Evolutionary conservation across 2,113 vertebrate species (phyloP).

Genomic region (Psittacula cyanocephala): DNA sequence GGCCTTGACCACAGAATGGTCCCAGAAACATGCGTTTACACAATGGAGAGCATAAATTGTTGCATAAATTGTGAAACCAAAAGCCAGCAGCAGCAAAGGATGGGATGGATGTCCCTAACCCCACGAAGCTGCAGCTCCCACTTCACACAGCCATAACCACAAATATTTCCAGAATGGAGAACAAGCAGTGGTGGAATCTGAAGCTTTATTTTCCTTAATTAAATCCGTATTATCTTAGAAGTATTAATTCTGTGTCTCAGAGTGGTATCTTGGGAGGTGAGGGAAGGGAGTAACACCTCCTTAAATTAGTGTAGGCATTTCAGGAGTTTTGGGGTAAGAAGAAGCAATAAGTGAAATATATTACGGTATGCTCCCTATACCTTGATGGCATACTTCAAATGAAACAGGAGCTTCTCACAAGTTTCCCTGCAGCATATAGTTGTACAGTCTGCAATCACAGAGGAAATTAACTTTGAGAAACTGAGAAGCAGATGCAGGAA

Average conservation of each 20-base stretch:
- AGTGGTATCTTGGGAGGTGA: background rate
- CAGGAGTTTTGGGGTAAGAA: background rate
- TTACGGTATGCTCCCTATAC: background rate
- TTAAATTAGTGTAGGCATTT: background rate
- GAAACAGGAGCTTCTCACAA: background rate
- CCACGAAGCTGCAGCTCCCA: background rate
- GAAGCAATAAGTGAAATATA: background rate
- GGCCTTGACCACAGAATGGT: accelerated
- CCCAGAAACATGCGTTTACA: accelerated
- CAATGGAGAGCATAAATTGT: no score
- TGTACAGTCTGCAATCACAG: background rate
- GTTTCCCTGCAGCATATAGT: no score
- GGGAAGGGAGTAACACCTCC: background rate
- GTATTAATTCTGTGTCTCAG: background rate
- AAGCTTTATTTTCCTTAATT: background rate
- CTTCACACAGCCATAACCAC: background rate
- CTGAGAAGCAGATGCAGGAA: background rate
- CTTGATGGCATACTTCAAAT: background rate
- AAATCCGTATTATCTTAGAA: background rate
- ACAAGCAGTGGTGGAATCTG: background rate
- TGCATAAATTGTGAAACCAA: background rate
- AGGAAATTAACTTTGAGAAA: background rate
- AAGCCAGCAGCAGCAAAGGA: background rate
- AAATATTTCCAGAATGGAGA: background rate
- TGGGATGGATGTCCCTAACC: background rate